A percentile compares a stretch with the other conserved stretches of the same genome.
Conservation (phyloP, 2,113 vertebrate species). For the Urocynchramus pylzowi region DNA sequence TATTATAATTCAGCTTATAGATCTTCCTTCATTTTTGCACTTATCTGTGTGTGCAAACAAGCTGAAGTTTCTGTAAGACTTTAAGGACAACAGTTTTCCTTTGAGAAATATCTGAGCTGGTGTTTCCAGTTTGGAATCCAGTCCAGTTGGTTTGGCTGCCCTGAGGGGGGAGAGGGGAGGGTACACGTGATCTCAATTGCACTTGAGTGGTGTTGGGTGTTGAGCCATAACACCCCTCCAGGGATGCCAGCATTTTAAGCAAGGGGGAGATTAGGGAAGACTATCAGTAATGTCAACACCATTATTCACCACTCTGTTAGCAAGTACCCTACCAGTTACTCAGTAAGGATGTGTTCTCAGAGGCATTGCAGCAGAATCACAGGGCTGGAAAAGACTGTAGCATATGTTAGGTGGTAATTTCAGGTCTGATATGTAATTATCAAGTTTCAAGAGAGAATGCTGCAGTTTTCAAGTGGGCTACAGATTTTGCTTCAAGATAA, state of each 20-base stretch:
- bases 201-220: neutral
- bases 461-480: neutral
- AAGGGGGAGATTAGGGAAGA: neutral
- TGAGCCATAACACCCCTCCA: neutral
- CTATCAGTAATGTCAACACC: neutral
- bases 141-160: neutral
- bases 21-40: neutral
- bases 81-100: neutral
- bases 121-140: neutral
- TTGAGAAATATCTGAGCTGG: neutral
- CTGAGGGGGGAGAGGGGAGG: neutral
- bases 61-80: neutral
- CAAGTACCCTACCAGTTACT: neutral
- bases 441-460: neutral
- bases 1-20: neutral
- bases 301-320: neutral
- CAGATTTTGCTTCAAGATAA: neutral
- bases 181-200: accelerated
- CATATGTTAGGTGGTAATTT: neutral
- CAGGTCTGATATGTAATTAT: neutral
- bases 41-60: neutral
- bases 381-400: neutral
- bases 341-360: neutral
- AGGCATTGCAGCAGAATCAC: neutral
- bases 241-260: neutral